Percentiles rank a stretch among this genome's conserved stretches.
These are phyloP conservation scores for Alcis repandata DNA, from an alignment of 2,888 invertebrate species.

Conservation along the genomic window DNA sequence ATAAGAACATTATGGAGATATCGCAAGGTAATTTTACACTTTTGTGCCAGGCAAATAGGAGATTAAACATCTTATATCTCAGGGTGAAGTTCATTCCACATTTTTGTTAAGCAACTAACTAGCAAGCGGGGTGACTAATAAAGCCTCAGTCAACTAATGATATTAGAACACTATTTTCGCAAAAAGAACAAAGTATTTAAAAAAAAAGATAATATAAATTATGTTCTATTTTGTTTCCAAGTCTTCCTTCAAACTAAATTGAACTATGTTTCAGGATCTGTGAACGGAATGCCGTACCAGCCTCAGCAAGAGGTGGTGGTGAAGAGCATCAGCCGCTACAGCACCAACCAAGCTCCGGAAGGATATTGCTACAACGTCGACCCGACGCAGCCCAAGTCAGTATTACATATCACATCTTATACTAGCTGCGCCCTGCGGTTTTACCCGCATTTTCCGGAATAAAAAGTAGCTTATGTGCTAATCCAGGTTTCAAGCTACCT, in stretches of 20 bases:
- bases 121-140: no score
- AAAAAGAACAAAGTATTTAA: no score
- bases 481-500: no score
- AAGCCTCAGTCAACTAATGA: no score
- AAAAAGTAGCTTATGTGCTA: no score
- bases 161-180: no score
- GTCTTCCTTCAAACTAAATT: not conserved
- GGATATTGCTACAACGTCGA: conserved; percentile 85
- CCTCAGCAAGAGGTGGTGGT: conserved; percentile 82
- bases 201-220: no score
- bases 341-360: conserved; percentile 78
- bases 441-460: no score
- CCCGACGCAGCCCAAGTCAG: conserved; percentile 83
- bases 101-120: no score
- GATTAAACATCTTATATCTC: no score
- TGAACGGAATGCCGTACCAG: conserved; percentile 80
- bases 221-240: no score
- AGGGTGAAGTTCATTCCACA: no score
- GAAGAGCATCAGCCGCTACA: conserved; percentile 83
- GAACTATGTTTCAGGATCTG: conserved; percentile 63
- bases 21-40: conserved; percentile 72
- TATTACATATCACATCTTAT: conserved; percentile 44
- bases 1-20: conserved; percentile 83
- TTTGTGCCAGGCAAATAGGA: not conserved
- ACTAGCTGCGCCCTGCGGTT: not conserved